Percentiles rank a stretch among this genome's conserved stretches.
Evolutionary conservation across 1,140 invertebrate species (phyloP).

Genomic region (Drosophila arawakana): DNA sequence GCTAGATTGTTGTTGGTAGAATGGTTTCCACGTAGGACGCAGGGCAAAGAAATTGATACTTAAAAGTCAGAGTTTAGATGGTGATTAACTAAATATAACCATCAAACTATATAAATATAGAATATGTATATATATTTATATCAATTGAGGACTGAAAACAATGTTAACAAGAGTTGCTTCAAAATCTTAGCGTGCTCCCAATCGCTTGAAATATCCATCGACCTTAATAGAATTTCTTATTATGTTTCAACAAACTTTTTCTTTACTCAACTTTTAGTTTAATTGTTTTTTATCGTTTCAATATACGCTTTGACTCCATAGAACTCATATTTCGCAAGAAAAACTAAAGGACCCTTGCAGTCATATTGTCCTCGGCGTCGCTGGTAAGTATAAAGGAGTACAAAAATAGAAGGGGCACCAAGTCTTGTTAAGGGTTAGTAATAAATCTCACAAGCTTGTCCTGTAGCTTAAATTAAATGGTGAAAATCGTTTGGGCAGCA

Average conservation of each 20-base stretch:
- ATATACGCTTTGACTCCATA: constrained; percentile 18
- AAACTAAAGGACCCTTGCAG: constrained; percentile 20
- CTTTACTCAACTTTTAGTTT: not conserved
- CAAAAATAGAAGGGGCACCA: constrained; percentile 19
- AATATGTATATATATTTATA: too few relatives aligned
- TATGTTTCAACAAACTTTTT: constrained; percentile 6
- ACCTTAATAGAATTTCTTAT: not conserved
- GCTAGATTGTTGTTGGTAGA: constrained; percentile 29
- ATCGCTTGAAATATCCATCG: not conserved
- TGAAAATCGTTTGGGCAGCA: constrained; percentile 74
- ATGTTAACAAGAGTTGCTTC: not conserved
- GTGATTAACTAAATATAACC: not conserved
- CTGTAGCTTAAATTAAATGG: constrained; percentile 83
- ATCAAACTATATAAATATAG: too few relatives aligned
- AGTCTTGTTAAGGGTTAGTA: constrained; percentile 79
- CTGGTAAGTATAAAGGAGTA: constrained; percentile 1
- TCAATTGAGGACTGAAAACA: too few relatives aligned
- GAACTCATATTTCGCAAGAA: constrained; percentile 43
- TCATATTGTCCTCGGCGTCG: constrained; percentile 24
- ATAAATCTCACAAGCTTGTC: constrained; percentile 80
- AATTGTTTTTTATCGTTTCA: constrained; percentile 17
- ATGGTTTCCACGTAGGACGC: constrained; percentile 8
- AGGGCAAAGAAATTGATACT: constrained; percentile 14
- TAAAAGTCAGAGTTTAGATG: constrained; percentile 20
- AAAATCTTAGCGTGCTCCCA: not conserved